These are phyloP conservation scores for Coelinius sp. DNA, from an alignment of 2,888 invertebrate species.

Conservation along the genomic window DNA sequence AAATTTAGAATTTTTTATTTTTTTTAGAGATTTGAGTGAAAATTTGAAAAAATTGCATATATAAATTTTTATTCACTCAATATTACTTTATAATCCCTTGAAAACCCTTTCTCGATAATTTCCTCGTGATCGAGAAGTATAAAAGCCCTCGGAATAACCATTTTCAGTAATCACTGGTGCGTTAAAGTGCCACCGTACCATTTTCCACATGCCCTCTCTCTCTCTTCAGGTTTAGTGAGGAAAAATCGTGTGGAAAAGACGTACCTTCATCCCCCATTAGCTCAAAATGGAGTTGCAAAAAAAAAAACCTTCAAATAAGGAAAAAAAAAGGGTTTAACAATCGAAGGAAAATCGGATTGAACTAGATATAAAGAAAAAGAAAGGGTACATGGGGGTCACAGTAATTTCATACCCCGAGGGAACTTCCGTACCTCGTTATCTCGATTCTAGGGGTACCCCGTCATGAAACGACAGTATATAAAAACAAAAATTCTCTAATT, in stretches of 20 bases:
- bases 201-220: background rate
- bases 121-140: background rate
- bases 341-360: background rate
- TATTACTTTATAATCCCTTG: background rate
- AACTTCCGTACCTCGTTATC: constrained; percentile 44
- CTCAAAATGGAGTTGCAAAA: constrained; percentile 33
- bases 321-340: constrained; percentile 5
- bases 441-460: constrained; percentile 41
- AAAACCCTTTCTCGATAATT: background rate
- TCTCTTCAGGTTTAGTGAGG: background rate
- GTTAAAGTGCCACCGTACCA: constrained; percentile 32
- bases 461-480: too few relatives aligned
- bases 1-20: too few relatives aligned
- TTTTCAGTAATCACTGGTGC: constrained; percentile 29
- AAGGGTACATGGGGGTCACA: constrained; percentile 35
- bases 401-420: constrained; percentile 43
- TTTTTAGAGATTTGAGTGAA: too few relatives aligned
- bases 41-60: too few relatives aligned
- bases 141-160: constrained; percentile 12
- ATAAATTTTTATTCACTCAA: too few relatives aligned
- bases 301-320: constrained; percentile 37
- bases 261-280: background rate
- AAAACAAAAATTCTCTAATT: too few relatives aligned
- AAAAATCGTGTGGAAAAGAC: constrained; percentile 42
- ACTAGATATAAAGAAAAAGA: background rate